Percentiles rank a stretch among this genome's conserved stretches.
phyloP scores from a whole-genome alignment of 2,888 invertebrate genomes.

The Gandaritis pyraliata region DNA sequence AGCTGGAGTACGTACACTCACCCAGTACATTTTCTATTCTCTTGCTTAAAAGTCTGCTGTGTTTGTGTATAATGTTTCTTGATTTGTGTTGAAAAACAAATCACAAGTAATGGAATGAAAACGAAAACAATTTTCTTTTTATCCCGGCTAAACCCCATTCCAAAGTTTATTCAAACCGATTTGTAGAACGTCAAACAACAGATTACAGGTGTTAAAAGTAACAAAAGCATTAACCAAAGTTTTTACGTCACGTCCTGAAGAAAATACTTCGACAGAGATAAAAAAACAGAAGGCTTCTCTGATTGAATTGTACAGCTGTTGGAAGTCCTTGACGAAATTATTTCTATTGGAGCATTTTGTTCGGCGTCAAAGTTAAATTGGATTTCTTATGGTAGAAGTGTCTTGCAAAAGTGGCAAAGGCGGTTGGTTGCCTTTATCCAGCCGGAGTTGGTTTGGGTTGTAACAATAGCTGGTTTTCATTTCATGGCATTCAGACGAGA shows the following conservation, averaged over 20 bases:
- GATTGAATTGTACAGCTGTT: constrained; percentile 82
- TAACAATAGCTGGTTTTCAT: constrained; percentile 67
- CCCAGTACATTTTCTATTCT: too few species aligned
- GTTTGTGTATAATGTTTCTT: too few species aligned
- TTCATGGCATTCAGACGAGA: constrained; percentile 44
- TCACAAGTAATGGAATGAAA: background rate
- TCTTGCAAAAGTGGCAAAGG: constrained; percentile 66
- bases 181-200: constrained; percentile 37
- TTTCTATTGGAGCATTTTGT: constrained; percentile 82
- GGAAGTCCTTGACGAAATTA: constrained; percentile 80
- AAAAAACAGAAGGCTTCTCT: constrained; percentile 69
- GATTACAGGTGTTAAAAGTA: constrained; percentile 61
- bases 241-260: constrained; percentile 55
- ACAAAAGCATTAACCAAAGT: constrained; percentile 64
- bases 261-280: constrained; percentile 59
- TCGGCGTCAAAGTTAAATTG: constrained; percentile 82
- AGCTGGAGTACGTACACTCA: too few species aligned
- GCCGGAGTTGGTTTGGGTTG: constrained; percentile 67
- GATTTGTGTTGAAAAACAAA: background rate
- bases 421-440: constrained; percentile 71
- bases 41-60: too few species aligned
- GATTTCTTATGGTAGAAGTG: constrained; percentile 81
- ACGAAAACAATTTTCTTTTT: constrained; percentile 16
- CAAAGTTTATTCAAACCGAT: constrained; percentile 29
- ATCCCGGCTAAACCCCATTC: constrained; percentile 5